A percentile compares a stretch with the other conserved stretches of the same genome.
Conservation (phyloP, 2,888 invertebrate genomes). For the Capitulum mitella region DNA sequence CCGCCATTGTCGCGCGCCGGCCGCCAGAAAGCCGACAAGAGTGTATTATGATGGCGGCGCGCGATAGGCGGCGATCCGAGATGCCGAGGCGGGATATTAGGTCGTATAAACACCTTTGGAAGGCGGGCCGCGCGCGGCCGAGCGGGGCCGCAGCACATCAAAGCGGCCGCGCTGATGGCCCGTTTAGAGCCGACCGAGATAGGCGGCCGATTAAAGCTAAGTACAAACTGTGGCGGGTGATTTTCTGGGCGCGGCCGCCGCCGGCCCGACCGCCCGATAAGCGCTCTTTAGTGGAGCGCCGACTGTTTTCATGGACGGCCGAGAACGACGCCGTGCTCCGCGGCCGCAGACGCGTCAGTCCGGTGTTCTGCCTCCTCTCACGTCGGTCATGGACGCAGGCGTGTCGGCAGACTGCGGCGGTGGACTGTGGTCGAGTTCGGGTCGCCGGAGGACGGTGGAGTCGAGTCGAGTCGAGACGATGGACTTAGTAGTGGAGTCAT, state of each 20-base stretch:
- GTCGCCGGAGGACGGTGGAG: no score
- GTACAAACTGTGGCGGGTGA: not conserved
- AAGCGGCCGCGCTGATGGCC: not conserved
- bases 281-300: no score
- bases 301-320: not conserved
- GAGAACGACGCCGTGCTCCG: no score
- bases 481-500: no score
- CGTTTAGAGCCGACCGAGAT: not conserved
- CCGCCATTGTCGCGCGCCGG: not conserved
- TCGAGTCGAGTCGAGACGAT: no score
- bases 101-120: not conserved
- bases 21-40: not conserved
- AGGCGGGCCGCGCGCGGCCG: not conserved
- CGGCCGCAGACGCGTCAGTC: no score
- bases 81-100: not conserved
- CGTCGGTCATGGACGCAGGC: no score
- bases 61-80: not conserved
- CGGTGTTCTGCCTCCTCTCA: no score
- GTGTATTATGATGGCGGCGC: not conserved
- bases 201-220: not conserved
- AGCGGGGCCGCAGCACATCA: not conserved
- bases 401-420: no score
- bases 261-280: not conserved
- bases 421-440: no score
- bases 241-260: not conserved